These are phyloP conservation scores for Ceratotherium simum DNA, from an alignment of 2,113 vertebrate genomes.

Conservation along the genomic window DNA sequence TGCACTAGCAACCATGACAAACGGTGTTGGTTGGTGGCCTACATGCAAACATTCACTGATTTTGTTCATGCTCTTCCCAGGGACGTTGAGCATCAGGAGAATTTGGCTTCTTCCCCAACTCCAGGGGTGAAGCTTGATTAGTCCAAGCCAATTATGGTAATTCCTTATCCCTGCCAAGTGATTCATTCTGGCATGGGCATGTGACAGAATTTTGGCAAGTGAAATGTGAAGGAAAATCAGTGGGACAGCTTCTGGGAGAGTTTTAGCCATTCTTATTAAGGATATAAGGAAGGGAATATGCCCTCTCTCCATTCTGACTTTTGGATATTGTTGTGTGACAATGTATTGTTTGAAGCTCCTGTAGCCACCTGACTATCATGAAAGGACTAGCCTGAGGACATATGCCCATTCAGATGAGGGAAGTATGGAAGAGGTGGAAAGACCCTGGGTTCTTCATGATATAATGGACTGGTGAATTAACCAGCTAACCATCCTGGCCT, in stretches of 20 bases:
- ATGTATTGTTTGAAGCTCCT: not conserved
- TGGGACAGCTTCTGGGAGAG: conserved; percentile 30
- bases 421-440: not conserved
- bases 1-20: not conserved
- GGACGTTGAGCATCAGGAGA: conserved; percentile 34
- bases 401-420: not conserved
- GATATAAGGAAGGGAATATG: not conserved
- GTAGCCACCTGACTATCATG: not conserved
- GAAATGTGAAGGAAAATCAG: conserved; percentile 45
- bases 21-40: not conserved
- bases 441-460: not conserved
- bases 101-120: conserved; percentile 56
- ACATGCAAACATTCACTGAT: not conserved
- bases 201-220: conserved; percentile 69
- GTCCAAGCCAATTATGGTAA: conserved; percentile 71
- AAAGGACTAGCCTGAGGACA: not conserved
- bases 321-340: not conserved
- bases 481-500: not conserved
- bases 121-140: conserved; percentile 64
- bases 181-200: conserved; percentile 62
- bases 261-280: conserved; percentile 40
- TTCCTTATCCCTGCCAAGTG: conserved; percentile 47
- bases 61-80: conserved; percentile 28
- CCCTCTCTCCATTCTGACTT: not conserved
- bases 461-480: not conserved